Evolutionary conservation across 1,140 invertebrate genomes (phyloP).

Genomic region (Oryzaephilus surinamensis): DNA sequence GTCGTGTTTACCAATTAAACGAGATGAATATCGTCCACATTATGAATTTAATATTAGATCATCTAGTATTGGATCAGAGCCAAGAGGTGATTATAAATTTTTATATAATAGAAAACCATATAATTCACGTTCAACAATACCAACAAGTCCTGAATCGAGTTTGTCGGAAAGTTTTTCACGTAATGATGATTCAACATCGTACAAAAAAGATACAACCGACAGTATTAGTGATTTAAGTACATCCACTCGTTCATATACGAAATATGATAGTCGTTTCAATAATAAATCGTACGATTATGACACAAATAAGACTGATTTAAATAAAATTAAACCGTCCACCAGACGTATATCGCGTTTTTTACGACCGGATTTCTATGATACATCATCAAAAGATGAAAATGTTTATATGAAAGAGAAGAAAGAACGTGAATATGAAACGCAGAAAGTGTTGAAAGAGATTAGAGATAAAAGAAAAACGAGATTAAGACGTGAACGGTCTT

Average conservation of each 20-base stretch:
- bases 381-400: conserved; percentile 54
- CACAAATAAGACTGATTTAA: conserved; percentile 21
- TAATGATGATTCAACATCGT: conserved; percentile 20
- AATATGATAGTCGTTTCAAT: too few species aligned
- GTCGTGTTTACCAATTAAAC: conserved; percentile 18
- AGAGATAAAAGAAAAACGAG: conserved; percentile 45
- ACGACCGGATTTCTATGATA: conserved; percentile 66
- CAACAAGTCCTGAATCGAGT: conserved; percentile 30
- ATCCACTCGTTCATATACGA: conserved; percentile 18
- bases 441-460: conserved; percentile 52
- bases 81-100: conserved; percentile 17
- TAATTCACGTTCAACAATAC: conserved; percentile 19
- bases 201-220: conserved; percentile 12
- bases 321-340: conserved; percentile 18
- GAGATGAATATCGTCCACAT: conserved; percentile 9
- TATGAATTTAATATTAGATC: not conserved
- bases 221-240: conserved; percentile 5
- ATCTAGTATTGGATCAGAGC: conserved; percentile 16
- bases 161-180: conserved; percentile 25
- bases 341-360: conserved; percentile 57
- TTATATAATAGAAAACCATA: too few species aligned
- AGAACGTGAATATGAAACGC: conserved; percentile 50
- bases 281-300: conserved; percentile 15
- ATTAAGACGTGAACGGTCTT: conserved; percentile 25
- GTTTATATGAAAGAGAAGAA: conserved; percentile 58